phyloP scores from a whole-genome alignment of 1,140 invertebrate genomes.

The Aphaenogaster floridana region DNA sequence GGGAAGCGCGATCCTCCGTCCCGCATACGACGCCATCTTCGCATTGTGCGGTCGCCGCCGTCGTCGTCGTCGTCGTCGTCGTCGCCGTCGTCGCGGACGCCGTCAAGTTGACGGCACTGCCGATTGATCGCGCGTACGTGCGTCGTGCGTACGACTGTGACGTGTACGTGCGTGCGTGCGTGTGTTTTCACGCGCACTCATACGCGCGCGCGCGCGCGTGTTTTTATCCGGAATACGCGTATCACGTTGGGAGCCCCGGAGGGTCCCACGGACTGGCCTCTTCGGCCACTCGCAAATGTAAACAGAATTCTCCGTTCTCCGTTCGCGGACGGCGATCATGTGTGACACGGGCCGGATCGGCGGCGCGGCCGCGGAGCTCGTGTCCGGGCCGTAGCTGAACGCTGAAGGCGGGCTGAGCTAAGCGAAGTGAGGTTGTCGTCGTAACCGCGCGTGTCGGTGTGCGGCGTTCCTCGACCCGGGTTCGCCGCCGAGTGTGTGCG shows the following conservation, averaged over 20 bases:
- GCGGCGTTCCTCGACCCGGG: slow-evolving; percentile 23
- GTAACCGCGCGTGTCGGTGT: neutral
- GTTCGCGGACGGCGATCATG: slow-evolving; percentile 69
- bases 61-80: too few species aligned
- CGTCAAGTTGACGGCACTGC: slow-evolving; percentile 74
- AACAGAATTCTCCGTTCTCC: slow-evolving; percentile 76
- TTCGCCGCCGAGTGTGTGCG: slow-evolving; percentile 24
- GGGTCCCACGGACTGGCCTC: slow-evolving; percentile 17
- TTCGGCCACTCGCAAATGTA: slow-evolving; percentile 69
- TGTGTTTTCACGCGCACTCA: neutral
- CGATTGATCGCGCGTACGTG: slow-evolving; percentile 73
- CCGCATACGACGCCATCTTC: slow-evolving; percentile 42
- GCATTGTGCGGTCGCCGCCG: slow-evolving; percentile 3
- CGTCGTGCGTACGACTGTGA: neutral
- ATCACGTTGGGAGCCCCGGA: slow-evolving; percentile 63
- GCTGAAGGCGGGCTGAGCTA: neutral
- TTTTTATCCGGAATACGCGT: slow-evolving; percentile 75
- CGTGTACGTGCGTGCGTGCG: neutral
- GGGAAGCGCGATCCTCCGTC: neutral
- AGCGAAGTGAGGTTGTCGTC: neutral
- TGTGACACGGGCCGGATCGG: slow-evolving; percentile 68
- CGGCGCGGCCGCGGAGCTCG: neutral
- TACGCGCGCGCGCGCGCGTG: slow-evolving; percentile 33
- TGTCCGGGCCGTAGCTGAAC: neutral
- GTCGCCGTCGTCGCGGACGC: neutral